phyloP scores from a whole-genome alignment of 2,797 vertebrate species.

The Sylvia borin region DNA sequence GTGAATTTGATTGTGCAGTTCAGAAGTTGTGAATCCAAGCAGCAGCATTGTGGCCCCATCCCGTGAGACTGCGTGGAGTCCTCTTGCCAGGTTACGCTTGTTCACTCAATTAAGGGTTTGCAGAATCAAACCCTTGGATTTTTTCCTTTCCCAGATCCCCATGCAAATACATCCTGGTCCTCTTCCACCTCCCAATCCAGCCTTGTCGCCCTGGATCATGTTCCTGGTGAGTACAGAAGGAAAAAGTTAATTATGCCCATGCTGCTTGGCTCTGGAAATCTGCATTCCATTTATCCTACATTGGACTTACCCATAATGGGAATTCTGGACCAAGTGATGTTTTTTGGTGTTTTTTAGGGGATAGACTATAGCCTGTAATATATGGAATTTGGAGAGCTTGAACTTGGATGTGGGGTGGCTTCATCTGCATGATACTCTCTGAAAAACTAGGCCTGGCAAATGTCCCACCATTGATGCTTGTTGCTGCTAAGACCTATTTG shows the following conservation, averaged over 20 bases:
- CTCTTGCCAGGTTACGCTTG: not conserved
- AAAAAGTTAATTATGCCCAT: constrained; percentile 15
- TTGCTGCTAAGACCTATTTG: constrained; percentile 25
- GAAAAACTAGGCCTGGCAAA: not conserved
- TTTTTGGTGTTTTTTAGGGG: not conserved
- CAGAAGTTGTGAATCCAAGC: not conserved
- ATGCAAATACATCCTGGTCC: constrained; percentile 71
- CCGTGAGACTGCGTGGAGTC: not conserved
- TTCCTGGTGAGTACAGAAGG: constrained; percentile 66
- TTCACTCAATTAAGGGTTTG: constrained; percentile 30
- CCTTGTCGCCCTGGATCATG: constrained; percentile 70
- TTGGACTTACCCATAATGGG: not conserved
- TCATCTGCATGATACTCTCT: constrained; percentile 16
- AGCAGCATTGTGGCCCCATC: not conserved
- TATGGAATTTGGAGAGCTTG: not conserved
- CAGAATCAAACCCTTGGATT: constrained; percentile 60
- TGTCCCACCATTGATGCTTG: not conserved
- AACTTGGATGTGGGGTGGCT: not conserved
- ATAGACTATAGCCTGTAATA: not conserved
- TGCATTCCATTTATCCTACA: constrained; percentile 3
- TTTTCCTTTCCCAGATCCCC: constrained; percentile 71
- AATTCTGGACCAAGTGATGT: not conserved
- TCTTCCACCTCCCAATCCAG: constrained; percentile 72
- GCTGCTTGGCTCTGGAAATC: constrained; percentile 11
- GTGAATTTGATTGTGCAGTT: not conserved